Base-by-base conservation (phyloP, 2,888 invertebrate genomes). In the Troides oblongomaculatus region DNA sequence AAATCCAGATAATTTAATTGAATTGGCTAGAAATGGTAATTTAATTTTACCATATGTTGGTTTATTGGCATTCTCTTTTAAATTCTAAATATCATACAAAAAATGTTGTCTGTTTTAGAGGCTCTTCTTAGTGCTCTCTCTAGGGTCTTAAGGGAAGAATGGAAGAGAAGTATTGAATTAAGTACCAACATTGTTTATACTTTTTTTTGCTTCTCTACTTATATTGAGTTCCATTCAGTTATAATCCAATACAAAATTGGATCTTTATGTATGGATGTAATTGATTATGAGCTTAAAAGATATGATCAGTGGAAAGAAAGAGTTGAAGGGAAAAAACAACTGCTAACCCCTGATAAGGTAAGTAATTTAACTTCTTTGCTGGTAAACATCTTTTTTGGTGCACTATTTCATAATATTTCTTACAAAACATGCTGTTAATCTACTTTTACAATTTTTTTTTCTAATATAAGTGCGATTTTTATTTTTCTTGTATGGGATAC, bases 201-300 rank as follows among this genome's bases (percentile, higher is more conserved):
- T 79, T 99, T 99, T 92, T 98, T 98, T 86, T 99, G 98, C 85
- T 98, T 99, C 85, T 99, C 99, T 17, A 97, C 97, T 58, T 99
- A 98, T 84, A 96, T 97, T 79, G 97, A 97, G 82, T 99, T 99
- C 91, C 99, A 99, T 87, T 95, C 96, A 64, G 96, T 99, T 59
- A 97, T 99, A 74, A 95, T 98, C 65, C 98, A 99, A 85, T 98
- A 99, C 86, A 99, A 99, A 94, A 98, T 99, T 83, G 99, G 99
- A 62, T 99, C 99, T 1, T 93, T 99, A 70, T 98, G 98, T 82
- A 97, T 99, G 96, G 98, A 98, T 87, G 97, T 99, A 67, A 95
- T 99, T 74, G 99, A 99, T 82, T 97, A 97, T 90, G 99, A 99
- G 88, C 92, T 99, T 66, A 96, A 96, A 78, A 95, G 99, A 74